Evolutionary conservation across 2,797 vertebrate species (phyloP), one percentile per base, ranked within the genome.

Genomic region (Thaleichthys pacificus): DNA sequence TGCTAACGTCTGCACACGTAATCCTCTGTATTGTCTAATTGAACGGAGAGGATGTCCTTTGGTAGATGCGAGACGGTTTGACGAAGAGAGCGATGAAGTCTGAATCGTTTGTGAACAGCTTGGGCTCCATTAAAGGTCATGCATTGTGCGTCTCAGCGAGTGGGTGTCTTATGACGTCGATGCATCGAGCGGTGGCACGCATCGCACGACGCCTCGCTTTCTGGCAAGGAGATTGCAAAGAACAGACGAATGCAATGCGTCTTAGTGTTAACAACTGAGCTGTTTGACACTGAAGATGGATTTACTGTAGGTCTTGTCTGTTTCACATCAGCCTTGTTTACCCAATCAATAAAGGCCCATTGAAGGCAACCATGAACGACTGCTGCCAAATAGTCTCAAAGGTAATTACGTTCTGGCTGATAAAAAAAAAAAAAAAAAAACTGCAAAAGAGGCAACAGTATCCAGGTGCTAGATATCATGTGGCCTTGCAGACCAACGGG

Each of bases 81-180:
- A 66, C 28, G 51, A 6, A 51, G 8, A 66, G 56, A 73, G 62
- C 22, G 69, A 60, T 56, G 11, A 28, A 49, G 49, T 66, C 57
- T 49, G 49, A 77, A 77, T 63, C 60, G 54, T 68, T 51, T 47
- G 14, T 51, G 14, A 12, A 28, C 42, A 57, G 63, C 63, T 72
- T 26, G 9, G 47, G 35, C 42, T 30, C 26, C 57, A 49, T 24
- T 38, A 68, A 72, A 77, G 70, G 75, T 69, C 75, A 66, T n/a
- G 65, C 51, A 68, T 69, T 72, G 75, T 72, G 26, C 28, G 12
- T 51, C 47, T 61, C 4, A 5, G 32, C n/a, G 28, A 38, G 61
- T 58, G 66, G 75, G 75, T 19, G 61, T 24, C 19, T 21, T 17
- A 5, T 73, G 70, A 77, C 61, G 70, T 64, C 19, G 38, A 69